Percentiles rank a stretch among this genome's conserved stretches.
Conservation (phyloP, 2,797 vertebrate genomes). For the Mormyrus proboscirostris region DNA sequence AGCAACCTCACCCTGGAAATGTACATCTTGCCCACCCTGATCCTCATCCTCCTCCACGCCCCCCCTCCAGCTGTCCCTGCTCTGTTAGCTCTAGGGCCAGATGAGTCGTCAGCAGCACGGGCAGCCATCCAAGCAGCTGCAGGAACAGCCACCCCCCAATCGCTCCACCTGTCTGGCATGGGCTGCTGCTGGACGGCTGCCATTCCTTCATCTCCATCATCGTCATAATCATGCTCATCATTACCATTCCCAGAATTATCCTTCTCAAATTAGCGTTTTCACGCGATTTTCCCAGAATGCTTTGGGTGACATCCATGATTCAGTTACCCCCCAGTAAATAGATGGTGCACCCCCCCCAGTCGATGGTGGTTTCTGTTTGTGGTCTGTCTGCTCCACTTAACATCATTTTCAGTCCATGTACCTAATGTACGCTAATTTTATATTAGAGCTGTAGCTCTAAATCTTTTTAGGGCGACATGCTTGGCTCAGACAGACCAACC, state of each 20-base stretch:
- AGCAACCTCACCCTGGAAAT: neutral
- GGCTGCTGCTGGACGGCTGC: neutral
- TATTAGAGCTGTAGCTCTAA: neutral
- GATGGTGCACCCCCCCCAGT: neutral
- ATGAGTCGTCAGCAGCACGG: neutral
- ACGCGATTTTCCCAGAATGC: neutral
- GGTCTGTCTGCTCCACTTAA: neutral
- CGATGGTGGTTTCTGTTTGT: neutral
- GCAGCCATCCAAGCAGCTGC: conserved; percentile 15
- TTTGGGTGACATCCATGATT: neutral
- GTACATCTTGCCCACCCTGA: neutral
- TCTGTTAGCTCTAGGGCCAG: conserved; percentile 5
- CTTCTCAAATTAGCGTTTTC: neutral
- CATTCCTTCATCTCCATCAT: conserved; percentile 17
- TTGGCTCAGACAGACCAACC: neutral
- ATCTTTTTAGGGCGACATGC: neutral
- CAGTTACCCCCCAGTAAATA: neutral
- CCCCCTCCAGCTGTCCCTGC: neutral
- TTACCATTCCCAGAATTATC: neutral
- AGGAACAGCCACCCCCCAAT: too few species aligned
- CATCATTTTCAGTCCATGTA: neutral
- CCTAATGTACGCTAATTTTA: neutral
- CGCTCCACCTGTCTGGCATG: conserved; percentile 12
- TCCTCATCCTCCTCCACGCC: neutral
- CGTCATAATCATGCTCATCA: conserved; percentile 1